phyloP scores from a whole-genome alignment of 2,797 vertebrate species.

The Lemur catta region DNA sequence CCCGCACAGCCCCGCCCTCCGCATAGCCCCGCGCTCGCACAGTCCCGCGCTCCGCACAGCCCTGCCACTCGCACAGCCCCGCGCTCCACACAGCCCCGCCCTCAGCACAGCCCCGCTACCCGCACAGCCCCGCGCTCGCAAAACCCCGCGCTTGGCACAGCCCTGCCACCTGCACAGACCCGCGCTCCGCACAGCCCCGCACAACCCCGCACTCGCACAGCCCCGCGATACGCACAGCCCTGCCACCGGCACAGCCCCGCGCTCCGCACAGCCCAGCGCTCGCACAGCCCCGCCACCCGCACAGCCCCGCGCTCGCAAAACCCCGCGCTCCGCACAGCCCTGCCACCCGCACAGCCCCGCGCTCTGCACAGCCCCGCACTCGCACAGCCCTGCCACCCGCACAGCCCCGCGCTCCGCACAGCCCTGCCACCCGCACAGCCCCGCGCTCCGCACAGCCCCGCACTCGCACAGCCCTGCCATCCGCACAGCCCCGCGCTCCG shows the following conservation, averaged over 20 bases:
- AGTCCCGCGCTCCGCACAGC: too few relatives aligned
- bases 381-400: not conserved
- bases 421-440: too few relatives aligned
- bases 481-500: not conserved
- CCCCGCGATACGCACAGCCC: not conserved
- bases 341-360: not conserved
- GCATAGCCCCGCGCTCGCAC: too few relatives aligned
- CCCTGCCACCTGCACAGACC: not conserved
- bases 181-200: too few relatives aligned
- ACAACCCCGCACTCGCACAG: not conserved
- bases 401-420: not conserved
- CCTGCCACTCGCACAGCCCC: too few relatives aligned
- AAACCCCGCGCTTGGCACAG: too few relatives aligned
- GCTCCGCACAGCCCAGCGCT: not conserved
- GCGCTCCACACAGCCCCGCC: not conserved
- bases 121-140: not conserved
- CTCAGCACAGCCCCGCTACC: too few relatives aligned
- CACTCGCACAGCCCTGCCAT: too few relatives aligned
- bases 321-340: too few relatives aligned
- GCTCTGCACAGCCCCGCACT: too few relatives aligned
- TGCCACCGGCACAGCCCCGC: too few relatives aligned
- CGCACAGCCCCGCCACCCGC: too few relatives aligned
- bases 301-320: not conserved
- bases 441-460: not conserved
- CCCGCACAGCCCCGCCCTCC: not conserved